Evolutionary conservation across 2,797 vertebrate genomes (phyloP).

Genomic region (Arrhamphus sclerolepis): DNA sequence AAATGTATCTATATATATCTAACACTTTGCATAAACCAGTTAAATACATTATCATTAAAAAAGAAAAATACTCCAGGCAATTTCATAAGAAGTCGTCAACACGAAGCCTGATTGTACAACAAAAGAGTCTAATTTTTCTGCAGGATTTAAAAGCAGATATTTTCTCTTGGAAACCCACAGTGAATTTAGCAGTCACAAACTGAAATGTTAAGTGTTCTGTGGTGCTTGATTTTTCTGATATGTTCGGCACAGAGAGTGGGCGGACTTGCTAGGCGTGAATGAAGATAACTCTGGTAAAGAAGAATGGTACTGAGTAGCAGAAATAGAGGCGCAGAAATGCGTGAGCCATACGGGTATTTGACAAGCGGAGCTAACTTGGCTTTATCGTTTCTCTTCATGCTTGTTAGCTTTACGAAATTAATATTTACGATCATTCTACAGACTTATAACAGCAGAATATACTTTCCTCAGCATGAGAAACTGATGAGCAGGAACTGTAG

Average conservation of each 20-base stretch:
- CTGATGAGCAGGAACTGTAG: no score
- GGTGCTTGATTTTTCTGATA: conserved; percentile 24
- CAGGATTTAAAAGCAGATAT: conserved; percentile 40
- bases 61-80: no score
- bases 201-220: conserved; percentile 37
- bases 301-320: conserved; percentile 17
- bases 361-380: neutral
- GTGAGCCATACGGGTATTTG: no score
- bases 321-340: conserved; percentile 33
- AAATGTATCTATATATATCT: conserved; percentile 5
- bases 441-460: neutral
- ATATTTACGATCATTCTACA: conserved; percentile 1
- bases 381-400: conserved; percentile 15
- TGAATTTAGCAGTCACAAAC: conserved; percentile 22
- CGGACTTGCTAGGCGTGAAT: conserved; percentile 19
- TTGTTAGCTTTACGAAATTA: neutral
- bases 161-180: conserved; percentile 25
- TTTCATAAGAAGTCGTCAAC: no score
- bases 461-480: neutral
- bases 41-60: conserved; percentile 18
- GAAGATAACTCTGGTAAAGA: conserved; percentile 6
- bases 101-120: conserved; percentile 36
- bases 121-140: conserved; percentile 15
- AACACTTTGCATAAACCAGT: conserved; percentile 15
- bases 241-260: conserved; percentile 17